Conservation (phyloP, 2,113 vertebrate genomes). For the Cisticola juncidis region DNA sequence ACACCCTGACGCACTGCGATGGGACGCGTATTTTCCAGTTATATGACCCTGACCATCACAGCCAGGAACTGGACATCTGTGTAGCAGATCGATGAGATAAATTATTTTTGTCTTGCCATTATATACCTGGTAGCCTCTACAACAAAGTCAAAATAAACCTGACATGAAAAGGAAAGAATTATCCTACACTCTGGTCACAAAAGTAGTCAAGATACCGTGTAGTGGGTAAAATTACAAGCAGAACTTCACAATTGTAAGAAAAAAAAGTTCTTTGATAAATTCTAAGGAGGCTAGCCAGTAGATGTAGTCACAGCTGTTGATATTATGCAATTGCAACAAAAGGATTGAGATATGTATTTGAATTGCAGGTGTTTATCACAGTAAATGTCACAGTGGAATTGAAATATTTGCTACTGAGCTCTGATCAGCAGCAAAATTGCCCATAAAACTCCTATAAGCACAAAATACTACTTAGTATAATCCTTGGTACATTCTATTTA, state of each 20-base stretch:
- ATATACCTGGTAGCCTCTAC: not conserved
- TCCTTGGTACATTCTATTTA: not conserved
- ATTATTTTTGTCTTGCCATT: slow-evolving; percentile 42
- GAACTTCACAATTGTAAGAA: not conserved
- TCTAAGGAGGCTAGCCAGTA: not conserved
- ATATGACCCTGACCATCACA: slow-evolving; percentile 98
- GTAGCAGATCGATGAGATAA: slow-evolving; percentile 57
- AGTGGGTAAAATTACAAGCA: not conserved
- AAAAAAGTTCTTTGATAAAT: not conserved
- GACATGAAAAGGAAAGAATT: slow-evolving; percentile 19
- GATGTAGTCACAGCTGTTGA: not conserved
- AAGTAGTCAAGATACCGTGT: not conserved
- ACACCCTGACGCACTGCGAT: slow-evolving; percentile 96
- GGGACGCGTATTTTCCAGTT: slow-evolving; percentile 96
- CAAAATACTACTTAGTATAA: not conserved
- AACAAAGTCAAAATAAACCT: slow-evolving; percentile 22
- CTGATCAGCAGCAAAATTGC: not conserved
- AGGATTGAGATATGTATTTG: not conserved
- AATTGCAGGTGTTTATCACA: slow-evolving; percentile 1
- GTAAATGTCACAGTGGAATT: not conserved
- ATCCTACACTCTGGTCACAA: not conserved
- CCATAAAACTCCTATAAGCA: not conserved
- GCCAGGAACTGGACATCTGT: slow-evolving; percentile 95
- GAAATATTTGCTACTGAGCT: not conserved
- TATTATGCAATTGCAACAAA: not conserved